These are phyloP conservation scores for Panopea generosa DNA, from an alignment of 2,888 invertebrate species.

Conservation along the genomic window DNA sequence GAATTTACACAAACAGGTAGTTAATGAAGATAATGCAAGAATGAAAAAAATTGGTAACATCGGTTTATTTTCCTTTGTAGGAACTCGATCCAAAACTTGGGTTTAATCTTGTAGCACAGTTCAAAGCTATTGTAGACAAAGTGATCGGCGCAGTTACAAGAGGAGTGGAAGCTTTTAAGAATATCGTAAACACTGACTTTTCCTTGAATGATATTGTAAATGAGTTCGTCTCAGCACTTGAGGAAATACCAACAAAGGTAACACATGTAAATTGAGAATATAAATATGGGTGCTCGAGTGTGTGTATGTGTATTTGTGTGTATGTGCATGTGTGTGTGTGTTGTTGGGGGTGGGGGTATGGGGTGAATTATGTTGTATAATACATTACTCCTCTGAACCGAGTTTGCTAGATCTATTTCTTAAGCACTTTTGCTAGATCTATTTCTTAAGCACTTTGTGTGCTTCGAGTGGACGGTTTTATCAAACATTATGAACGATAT, in stretches of 20 bases:
- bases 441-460: too few relatives aligned
- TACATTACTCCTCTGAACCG: too few relatives aligned
- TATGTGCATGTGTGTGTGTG: too few relatives aligned
- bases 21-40: too few relatives aligned
- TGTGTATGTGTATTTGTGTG: neutral
- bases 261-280: neutral
- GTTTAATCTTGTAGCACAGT: constrained; percentile 12
- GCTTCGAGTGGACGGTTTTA: too few relatives aligned
- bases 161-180: constrained; percentile 62
- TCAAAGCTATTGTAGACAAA: constrained; percentile 21
- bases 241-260: constrained; percentile 68
- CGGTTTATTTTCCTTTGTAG: too few relatives aligned
- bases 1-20: too few relatives aligned
- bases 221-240: constrained; percentile 56
- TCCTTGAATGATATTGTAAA: constrained; percentile 60
- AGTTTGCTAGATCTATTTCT: too few relatives aligned
- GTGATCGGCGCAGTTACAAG: constrained; percentile 49
- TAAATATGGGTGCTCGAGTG: neutral
- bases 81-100: constrained; percentile 21
- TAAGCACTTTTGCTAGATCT: too few relatives aligned
- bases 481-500: too few relatives aligned
- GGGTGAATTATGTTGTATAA: too few relatives aligned
- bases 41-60: too few relatives aligned
- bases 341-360: neutral
- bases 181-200: constrained; percentile 55